Base-by-base conservation (phyloP, 2,888 invertebrate species). In the Plebejus anna region DNA sequence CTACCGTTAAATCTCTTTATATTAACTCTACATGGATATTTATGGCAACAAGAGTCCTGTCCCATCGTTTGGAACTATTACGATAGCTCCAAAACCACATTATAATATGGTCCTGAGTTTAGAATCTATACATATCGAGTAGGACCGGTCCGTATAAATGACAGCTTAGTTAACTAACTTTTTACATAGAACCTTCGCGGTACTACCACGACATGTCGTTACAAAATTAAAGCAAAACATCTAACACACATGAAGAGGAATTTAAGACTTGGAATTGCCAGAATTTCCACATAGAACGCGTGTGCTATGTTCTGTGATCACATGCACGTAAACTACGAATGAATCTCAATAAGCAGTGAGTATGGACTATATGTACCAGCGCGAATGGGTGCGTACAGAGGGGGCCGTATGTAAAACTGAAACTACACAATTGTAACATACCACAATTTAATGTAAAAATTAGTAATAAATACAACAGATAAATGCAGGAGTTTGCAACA, bases 361-460 rank as follows among this genome's bases (percentile, higher is more conserved):
- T 47, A 55, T 22, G 47, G 70, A 71, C 57, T 47, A 55, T 22
- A 22, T 22, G 47, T 51, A 71, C 42, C 38, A 59, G 80, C 79
- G 77, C 77, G 80, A 79, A 78, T 80, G 80, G 79, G 82, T 81
- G 84, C 84, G 82, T 79, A 80, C 79, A 78, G 81, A 85, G 85
- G 86, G 87, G 87, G 84, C 84, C 87, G 86, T 86, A 88, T 87
- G 88, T 87, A 89, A 87, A 87, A 94, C 92, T 92, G 93, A 94
- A 94, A 94, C 94, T 92, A 93, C 94, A 93, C 88, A 87, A 89
- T 92, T 92, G 94, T 95, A 95, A 95, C 95, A 95, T 95, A 95
- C 95, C 95, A 95, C 95, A 95, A 95, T 95, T 94, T 95, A 95
- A 95, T 95, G 95, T 95, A 95, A 95, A 95, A 95, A 95, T 95